phyloP scores from a whole-genome alignment of 2,888 invertebrate species.

The Ferdinandea cuprea region DNA sequence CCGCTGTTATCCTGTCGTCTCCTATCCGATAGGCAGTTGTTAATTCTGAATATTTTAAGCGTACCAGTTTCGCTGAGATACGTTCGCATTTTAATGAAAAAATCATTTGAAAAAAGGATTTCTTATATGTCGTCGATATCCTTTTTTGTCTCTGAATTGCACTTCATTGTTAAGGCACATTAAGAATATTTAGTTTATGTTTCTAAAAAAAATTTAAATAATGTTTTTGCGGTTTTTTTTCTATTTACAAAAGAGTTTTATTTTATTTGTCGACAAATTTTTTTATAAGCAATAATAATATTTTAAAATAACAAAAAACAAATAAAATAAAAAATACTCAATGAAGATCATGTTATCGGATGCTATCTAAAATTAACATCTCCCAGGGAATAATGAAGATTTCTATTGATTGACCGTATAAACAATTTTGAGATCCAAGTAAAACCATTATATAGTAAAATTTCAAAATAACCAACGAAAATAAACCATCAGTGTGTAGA shows the following conservation, averaged over 20 bases:
- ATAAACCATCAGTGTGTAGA: conserved; percentile 40
- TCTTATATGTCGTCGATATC: conserved; percentile 18
- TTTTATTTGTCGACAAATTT: neutral
- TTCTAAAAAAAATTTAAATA: conserved; percentile 15
- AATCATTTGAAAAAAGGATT: conserved; percentile 39
- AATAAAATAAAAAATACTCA: neutral
- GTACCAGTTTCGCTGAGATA: conserved; percentile 39
- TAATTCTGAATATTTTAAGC: conserved; percentile 45
- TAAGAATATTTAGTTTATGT: conserved; percentile 11
- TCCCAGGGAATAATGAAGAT: conserved; percentile 40
- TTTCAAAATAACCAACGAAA: conserved; percentile 59
- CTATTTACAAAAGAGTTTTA: conserved; percentile 46
- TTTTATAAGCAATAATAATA: neutral
- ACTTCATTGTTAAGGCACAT: conserved; percentile 71
- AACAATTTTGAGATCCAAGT: conserved; percentile 51
- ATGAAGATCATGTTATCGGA: conserved; percentile 5
- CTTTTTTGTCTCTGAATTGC: conserved; percentile 27
- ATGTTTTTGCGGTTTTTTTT: neutral
- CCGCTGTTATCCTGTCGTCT: conserved; percentile 38
- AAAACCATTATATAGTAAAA: conserved; percentile 57
- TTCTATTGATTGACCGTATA: conserved; percentile 59
- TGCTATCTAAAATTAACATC: conserved; percentile 40
- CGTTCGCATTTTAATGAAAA: conserved; percentile 67
- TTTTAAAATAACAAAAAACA: conserved; percentile 2
- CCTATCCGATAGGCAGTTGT: conserved; percentile 40